These are phyloP conservation scores for Zygothrica quintamaculata DNA, from an alignment of 2,888 invertebrate genomes.

Conservation along the genomic window DNA sequence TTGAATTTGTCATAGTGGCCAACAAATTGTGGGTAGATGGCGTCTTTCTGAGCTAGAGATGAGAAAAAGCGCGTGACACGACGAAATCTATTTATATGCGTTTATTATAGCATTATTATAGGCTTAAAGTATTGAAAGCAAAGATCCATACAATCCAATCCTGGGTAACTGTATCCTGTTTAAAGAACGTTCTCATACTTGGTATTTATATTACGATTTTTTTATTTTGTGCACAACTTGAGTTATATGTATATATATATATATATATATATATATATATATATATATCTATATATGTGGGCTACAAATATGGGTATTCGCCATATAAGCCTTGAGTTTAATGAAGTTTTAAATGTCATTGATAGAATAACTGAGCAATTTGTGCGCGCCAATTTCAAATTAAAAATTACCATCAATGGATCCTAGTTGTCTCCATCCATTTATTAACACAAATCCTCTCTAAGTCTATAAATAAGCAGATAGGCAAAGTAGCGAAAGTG, in stretches of 20 bases:
- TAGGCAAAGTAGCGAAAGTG: constrained; percentile 72
- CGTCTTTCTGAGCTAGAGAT: constrained; percentile 37
- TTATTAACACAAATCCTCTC: too few species aligned
- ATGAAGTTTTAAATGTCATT: constrained; percentile 82
- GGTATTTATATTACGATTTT: too few species aligned
- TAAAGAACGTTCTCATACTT: too few species aligned
- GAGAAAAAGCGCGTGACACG: constrained; percentile 44
- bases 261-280: too few species aligned
- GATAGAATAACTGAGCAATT: constrained; percentile 75
- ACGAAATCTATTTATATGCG: constrained; percentile 4
- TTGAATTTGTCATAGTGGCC: constrained; percentile 66
- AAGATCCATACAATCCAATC: too few species aligned
- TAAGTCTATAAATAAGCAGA: constrained; percentile 64
- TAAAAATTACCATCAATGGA: constrained; percentile 76
- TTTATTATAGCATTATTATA: too few species aligned
- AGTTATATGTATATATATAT: too few species aligned
- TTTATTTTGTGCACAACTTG: too few species aligned
- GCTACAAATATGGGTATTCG: constrained; percentile 72
- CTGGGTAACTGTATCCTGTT: too few species aligned
- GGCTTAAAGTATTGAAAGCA: too few species aligned
- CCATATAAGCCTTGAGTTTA: constrained; percentile 79
- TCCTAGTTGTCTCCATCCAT: constrained; percentile 1
- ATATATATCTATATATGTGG: too few species aligned
- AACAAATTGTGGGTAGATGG: constrained; percentile 65
- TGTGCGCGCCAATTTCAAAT: constrained; percentile 68